Base-by-base conservation (phyloP, 2,113 vertebrate genomes). In the Actenoides hombroni region DNA sequence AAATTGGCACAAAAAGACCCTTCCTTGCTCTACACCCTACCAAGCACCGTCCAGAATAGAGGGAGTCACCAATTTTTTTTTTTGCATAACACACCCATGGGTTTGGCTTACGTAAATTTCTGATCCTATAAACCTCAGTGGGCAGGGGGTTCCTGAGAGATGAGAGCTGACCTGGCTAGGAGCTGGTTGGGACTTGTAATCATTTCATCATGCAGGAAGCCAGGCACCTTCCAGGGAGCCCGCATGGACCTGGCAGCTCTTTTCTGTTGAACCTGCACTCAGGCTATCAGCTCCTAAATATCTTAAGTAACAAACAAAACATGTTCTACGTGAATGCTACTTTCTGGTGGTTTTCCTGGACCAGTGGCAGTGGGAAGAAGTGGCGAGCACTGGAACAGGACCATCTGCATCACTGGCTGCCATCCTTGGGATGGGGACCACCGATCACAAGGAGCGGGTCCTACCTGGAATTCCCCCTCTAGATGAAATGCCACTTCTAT, bases 361-460 rank as follows among this genome's bases (percentile, higher is more conserved):
- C 6, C 3, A 14, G 21, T 5, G 5, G 53, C 2, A 5, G 8
- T 2, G 11, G 56, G 42, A 63, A 83, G 53, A 16, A 77, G 49
- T 4, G 0, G 48, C 0, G 4, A 40, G 37, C 1, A 2, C 8
- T n/a, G 77, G 37, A 35, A 79, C 1, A 6, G 61, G 88, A 79
- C 40, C 60, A 19, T 44, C 65, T 1, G 76, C 73, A 16, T 67
- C 11, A 0, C n/a, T 37, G 37, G 33, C 63, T 70, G 42, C 37
- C 51, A 9, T 42, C 2, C 2, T 9, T 0, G 0, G 84, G 51
- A 37, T 18, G 40, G 37, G 54, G 53, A 54, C 33, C 6, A 2
- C 0, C 3, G 64, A 7, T 33, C 1, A 15, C 14, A 4, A n/a
- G 67, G 10, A 56, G 29, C 0, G 0, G 20, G 23, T 87, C 68